A percentile compares a stretch with the other conserved stretches of the same genome.
Conservation (phyloP, 1,140 invertebrate genomes). For the Eueides isabella region DNA sequence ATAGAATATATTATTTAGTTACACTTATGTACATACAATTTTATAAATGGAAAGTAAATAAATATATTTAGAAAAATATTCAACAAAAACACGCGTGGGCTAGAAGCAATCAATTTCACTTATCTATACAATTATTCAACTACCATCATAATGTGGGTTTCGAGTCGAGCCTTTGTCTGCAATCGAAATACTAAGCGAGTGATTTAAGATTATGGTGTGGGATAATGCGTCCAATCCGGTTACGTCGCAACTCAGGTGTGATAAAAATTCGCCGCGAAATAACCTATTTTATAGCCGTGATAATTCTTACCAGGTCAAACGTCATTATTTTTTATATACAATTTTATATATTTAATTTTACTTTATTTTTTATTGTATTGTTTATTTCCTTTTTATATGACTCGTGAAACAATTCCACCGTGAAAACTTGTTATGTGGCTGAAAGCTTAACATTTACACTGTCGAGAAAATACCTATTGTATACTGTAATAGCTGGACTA, state of each 20-base stretch:
- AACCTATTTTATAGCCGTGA: slow-evolving; percentile 41
- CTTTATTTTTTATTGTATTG: background rate
- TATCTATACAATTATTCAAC: slow-evolving; percentile 78
- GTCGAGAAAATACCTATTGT: background rate
- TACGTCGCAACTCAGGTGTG: slow-evolving; percentile 62
- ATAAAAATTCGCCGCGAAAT: slow-evolving; percentile 31
- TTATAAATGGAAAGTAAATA: too few species aligned
- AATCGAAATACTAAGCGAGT: slow-evolving; percentile 77
- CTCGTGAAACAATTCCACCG: background rate
- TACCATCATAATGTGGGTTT: slow-evolving; percentile 75
- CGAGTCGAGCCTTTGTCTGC: slow-evolving; percentile 72
- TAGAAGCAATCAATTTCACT: slow-evolving; percentile 64
- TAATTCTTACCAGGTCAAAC: slow-evolving; percentile 15
- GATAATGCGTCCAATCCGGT: slow-evolving; percentile 71
- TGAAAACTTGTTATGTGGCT: background rate
- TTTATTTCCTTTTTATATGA: background rate
- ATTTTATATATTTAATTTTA: background rate
- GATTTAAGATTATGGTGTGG: slow-evolving; percentile 78
- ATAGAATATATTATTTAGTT: too few species aligned
- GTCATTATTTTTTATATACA: slow-evolving; percentile 13
- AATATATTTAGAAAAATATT: too few species aligned
- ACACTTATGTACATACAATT: too few species aligned
- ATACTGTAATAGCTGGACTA: background rate
- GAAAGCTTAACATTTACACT: background rate
- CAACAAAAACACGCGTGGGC: slow-evolving; percentile 16